Conservation (phyloP, 1,140 invertebrate genomes). For the Manduca sexta region DNA sequence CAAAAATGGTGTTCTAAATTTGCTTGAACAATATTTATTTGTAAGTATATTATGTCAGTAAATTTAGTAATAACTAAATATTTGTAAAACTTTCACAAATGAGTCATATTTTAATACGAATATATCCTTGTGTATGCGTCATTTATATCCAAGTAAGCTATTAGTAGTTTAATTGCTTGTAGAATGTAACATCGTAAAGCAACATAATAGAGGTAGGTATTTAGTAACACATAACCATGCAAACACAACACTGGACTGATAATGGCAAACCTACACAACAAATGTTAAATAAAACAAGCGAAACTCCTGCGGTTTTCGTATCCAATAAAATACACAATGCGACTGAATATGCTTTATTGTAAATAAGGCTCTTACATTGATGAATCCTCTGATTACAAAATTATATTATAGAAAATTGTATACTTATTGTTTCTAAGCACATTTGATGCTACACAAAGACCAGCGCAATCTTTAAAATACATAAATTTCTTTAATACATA, state of each 20-base stretch:
- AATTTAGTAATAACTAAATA: too few relatives aligned
- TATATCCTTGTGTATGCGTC: not conserved
- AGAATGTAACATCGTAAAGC: not conserved
- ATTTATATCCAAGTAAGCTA: not conserved
- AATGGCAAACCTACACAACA: conserved; percentile 70
- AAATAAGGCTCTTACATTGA: conserved; percentile 61
- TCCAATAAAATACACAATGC: conserved; percentile 62
- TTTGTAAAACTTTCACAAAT: too few relatives aligned
- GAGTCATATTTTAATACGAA: not conserved
- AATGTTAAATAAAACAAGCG: conserved; percentile 54
- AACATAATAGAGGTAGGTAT: not conserved
- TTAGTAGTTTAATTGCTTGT: not conserved
- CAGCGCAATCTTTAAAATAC: conserved; percentile 20
- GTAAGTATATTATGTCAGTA: too few relatives aligned
- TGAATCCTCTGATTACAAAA: conserved; percentile 19
- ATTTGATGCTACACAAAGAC: conserved; percentile 37
- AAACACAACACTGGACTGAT: conserved; percentile 41
- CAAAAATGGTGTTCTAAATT: too few relatives aligned
- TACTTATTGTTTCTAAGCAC: conserved; percentile 4
- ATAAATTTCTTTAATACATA: not conserved
- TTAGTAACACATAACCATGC: conserved; percentile 21
- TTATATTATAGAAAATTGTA: conserved; percentile 20
- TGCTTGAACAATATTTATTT: too few relatives aligned
- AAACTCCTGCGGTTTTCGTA: conserved; percentile 25
- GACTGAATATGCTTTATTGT: conserved; percentile 67